These are phyloP conservation scores for Triplophysa dalaica DNA, from an alignment of 2,113 vertebrate species.

Conservation along the genomic window DNA sequence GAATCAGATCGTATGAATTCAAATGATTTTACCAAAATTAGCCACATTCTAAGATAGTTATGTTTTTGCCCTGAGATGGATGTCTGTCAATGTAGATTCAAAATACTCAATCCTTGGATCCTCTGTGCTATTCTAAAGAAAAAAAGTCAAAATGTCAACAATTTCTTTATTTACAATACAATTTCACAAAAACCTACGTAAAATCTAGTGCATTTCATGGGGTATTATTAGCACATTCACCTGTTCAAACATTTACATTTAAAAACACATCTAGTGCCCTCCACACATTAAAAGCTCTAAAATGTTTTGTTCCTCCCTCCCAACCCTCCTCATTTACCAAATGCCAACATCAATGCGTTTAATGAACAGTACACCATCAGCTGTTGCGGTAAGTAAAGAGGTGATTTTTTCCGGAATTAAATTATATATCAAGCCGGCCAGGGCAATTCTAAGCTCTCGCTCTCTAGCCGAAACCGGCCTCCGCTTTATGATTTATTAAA, in stretches of 20 bases:
- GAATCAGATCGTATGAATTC: too few relatives aligned
- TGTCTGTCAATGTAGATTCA: neutral
- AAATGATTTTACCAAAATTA: too few relatives aligned
- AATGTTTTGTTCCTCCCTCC: neutral
- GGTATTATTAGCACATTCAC: too few relatives aligned
- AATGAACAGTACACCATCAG: constrained; percentile 41
- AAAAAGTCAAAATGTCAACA: too few relatives aligned
- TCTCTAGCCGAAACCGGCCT: constrained; percentile 1
- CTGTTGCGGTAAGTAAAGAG: constrained; percentile 47
- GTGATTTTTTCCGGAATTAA: constrained; percentile 47
- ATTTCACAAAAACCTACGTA: too few relatives aligned
- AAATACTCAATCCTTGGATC: too few relatives aligned
- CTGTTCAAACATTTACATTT: too few relatives aligned
- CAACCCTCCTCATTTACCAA: constrained; percentile 2
- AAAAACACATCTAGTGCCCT: neutral
- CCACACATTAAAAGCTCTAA: neutral
- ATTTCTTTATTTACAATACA: too few relatives aligned
- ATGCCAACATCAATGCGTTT: constrained; percentile 42
- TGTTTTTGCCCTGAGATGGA: neutral
- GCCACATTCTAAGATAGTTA: too few relatives aligned
- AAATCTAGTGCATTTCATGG: too few relatives aligned
- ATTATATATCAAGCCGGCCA: constrained; percentile 45
- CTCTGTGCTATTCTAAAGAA: too few relatives aligned
- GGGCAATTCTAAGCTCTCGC: neutral
- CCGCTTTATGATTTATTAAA: constrained; percentile 56